Evolutionary conservation across 2,113 vertebrate genomes (phyloP).

Genomic region (Lophius piscatorius): DNA sequence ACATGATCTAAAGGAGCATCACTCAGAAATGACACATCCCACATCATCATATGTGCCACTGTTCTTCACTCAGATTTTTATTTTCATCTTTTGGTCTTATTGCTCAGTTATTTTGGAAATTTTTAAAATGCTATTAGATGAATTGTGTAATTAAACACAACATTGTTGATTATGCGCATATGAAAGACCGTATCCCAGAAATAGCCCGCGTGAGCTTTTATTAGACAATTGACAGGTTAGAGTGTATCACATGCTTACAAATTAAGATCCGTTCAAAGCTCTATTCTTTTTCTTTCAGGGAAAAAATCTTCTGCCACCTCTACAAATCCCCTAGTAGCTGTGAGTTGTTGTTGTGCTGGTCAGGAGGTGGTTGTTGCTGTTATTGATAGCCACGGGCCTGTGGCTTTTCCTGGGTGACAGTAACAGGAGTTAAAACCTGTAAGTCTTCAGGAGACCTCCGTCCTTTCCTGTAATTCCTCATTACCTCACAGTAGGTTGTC

Average conservation of each 20-base stretch:
- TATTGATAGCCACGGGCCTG: conserved; percentile 60
- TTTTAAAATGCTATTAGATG: not conserved
- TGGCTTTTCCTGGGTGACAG: conserved; percentile 75
- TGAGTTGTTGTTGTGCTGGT: conserved; percentile 32
- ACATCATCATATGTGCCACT: too few species aligned
- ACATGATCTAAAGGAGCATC: not conserved
- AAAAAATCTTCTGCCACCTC: conserved; percentile 4
- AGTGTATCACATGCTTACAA: conserved; percentile 20
- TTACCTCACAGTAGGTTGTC: conserved; percentile 77
- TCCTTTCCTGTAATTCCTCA: conserved; percentile 77
- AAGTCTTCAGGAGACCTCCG: conserved; percentile 74
- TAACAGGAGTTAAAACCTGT: conserved; percentile 69
- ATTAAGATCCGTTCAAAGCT: conserved; percentile 25
- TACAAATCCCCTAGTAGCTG: conserved; percentile 25
- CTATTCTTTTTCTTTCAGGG: conserved; percentile 7
- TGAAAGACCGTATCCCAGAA: not conserved
- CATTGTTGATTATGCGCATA: not conserved
- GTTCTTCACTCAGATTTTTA: too few species aligned
- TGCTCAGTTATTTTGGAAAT: not conserved
- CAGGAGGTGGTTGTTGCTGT: conserved; percentile 48
- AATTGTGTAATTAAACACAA: not conserved
- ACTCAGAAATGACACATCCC: not conserved
- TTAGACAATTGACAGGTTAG: conserved; percentile 23
- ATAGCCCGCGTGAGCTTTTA: conserved; percentile 17
- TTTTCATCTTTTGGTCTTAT: too few species aligned